Percentiles rank a stretch among this genome's conserved stretches.
phyloP scores from a whole-genome alignment of 2,888 invertebrate species.

The Lucinisca nassula region DNA sequence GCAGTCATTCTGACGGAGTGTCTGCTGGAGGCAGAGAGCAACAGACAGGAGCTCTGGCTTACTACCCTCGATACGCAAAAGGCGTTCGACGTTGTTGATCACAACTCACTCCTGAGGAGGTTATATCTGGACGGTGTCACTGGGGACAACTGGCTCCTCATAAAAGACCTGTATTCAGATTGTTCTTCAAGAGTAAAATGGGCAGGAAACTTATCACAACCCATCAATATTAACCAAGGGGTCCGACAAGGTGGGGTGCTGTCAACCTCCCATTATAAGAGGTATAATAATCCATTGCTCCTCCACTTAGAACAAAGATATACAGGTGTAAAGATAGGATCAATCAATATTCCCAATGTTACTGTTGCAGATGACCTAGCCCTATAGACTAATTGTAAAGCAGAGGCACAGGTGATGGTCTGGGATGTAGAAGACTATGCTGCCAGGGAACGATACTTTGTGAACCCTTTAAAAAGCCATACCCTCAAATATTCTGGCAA shows the following conservation, averaged over 20 bases:
- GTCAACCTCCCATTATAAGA: constrained; percentile 14
- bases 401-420: no score
- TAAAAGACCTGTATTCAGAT: constrained; percentile 4
- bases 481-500: no score
- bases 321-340: constrained; percentile 11
- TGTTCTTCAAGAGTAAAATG: constrained; percentile 5
- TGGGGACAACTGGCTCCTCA: no score
- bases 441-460: no score
- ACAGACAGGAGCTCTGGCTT: background rate
- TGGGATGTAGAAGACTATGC: no score
- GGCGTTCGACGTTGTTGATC: background rate
- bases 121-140: background rate
- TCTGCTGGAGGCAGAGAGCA: background rate
- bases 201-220: background rate
- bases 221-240: background rate
- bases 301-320: constrained; percentile 4
- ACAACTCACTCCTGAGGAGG: background rate
- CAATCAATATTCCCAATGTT: background rate
- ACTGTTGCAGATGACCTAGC: constrained; percentile 13
- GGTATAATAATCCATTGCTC: constrained; percentile 8
- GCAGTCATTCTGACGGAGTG: background rate
- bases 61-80: background rate
- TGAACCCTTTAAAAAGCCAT: no score
- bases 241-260: background rate
- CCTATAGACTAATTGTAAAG: no score